Conservation (phyloP, 1,140 invertebrate genomes). For the Trinorchestia longiramus region DNA sequence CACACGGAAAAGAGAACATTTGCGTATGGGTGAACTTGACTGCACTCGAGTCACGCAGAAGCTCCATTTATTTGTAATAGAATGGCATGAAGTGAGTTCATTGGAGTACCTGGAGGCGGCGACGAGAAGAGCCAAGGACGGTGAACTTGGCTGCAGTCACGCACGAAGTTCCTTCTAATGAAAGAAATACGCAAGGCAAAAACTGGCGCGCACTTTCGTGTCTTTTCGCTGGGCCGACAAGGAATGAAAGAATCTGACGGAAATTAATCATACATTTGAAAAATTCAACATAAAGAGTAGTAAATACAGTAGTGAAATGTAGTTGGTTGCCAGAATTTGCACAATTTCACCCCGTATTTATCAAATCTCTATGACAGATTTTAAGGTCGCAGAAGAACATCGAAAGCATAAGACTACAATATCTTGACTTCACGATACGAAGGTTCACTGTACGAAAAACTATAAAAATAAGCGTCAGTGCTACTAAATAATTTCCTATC, state of each 20-base stretch:
- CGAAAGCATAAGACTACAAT: no score
- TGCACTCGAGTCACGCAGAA: background rate
- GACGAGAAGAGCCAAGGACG: background rate
- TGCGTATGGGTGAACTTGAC: background rate
- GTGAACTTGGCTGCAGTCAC: background rate
- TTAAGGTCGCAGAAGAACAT: no score
- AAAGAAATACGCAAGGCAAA: background rate
- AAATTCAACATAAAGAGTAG: no score
- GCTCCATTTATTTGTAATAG: background rate
- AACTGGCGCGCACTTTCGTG: background rate
- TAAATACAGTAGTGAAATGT: no score
- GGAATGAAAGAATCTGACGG: background rate
- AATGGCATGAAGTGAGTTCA: background rate
- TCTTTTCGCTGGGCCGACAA: background rate
- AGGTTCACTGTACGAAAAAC: no score
- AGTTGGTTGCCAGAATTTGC: no score
- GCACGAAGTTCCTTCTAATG: background rate
- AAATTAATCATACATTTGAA: no score
- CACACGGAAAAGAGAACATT: background rate
- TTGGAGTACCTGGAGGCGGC: background rate
- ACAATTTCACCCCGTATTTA: no score
- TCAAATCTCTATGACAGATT: no score
- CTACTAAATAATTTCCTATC: no score
- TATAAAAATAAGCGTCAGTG: no score
- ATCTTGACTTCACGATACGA: no score